Evolutionary conservation across 2,113 vertebrate genomes (phyloP), one percentile per base, ranked within the genome.

Genomic region (Callospermophilus lateralis): DNA sequence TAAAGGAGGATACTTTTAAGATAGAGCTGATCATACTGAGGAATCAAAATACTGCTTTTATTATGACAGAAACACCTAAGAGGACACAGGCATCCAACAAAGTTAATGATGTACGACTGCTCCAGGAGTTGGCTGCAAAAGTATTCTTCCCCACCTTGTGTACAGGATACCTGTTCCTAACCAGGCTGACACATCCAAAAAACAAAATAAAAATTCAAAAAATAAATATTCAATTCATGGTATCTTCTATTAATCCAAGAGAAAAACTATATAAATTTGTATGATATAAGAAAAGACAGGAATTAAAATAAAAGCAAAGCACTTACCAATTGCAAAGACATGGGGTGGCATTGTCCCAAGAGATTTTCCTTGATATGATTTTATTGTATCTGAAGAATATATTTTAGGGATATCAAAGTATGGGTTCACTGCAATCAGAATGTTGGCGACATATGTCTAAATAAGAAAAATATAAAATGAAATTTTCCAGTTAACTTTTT

Each of bases 381-480:
- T 99, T 98, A 99, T 99, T 97, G 98, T 98, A 4, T 99, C 99
- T 12, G 99, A 98, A 15, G 99, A 98, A 97, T 99, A 99, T 86
- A 99, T 99, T 98, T 99, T 99, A 22, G 99, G 99, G 97, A 99
- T 98, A 98, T 99, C 99, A 97, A 99, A 99, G 98, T 99, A 99
- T 0, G 99, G 99, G 94, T 99, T 99, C 97, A 99, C 99, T 42
- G 99, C 99, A 87, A 99, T 99, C 97, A 99, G 98, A 98, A 99
- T 99, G 98, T 99, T 99, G 97, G 99, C 99, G 70, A 99, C 99
- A 79, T 99, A 99, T 0, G 99, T 99, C 99, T 99, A 98, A 90
- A n/a, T 3, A 91, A 53, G 51, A 97, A 93, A 97, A 72, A 39
- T 8, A 13, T 26, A 93, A 94, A 95, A 74, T n/a, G 32, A 80